These are phyloP conservation scores for Phania funesta DNA, from an alignment of 2,888 invertebrate species.

Conservation along the genomic window DNA sequence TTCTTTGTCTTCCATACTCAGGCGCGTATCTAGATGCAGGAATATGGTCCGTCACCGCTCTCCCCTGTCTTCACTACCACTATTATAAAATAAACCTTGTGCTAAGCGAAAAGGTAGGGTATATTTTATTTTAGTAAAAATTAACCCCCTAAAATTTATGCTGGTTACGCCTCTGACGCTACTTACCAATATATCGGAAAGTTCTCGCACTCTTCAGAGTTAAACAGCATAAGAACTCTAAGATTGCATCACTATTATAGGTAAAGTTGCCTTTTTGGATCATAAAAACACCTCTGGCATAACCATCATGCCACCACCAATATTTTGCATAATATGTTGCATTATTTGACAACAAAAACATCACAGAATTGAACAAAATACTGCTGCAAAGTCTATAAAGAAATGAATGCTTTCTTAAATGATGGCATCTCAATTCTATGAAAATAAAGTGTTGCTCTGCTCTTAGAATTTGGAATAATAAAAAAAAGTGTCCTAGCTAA, in stretches of 20 bases:
- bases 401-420: slow-evolving; percentile 66
- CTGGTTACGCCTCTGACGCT: too few species aligned
- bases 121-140: too few species aligned
- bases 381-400: slow-evolving; percentile 55
- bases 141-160: too few species aligned
- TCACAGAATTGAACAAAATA: slow-evolving; percentile 42
- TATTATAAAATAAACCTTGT: too few species aligned
- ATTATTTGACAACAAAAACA: slow-evolving; percentile 62
- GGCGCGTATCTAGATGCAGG: too few species aligned
- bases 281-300: slow-evolving; percentile 17
- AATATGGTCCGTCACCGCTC: too few species aligned
- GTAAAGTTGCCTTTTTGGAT: slow-evolving; percentile 12
- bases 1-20: not conserved
- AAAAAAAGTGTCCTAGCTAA: not conserved
- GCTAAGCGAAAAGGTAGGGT: too few species aligned
- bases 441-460: slow-evolving; percentile 63
- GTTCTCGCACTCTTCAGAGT: slow-evolving; percentile 29
- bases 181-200: not conserved
- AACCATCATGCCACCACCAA: slow-evolving; percentile 55
- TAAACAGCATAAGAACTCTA: slow-evolving; percentile 40
- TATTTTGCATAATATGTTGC: slow-evolving; percentile 66
- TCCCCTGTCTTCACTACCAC: too few species aligned
- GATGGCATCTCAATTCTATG: slow-evolving; percentile 67
- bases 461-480: slow-evolving; percentile 42
- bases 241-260: slow-evolving; percentile 66